These are phyloP conservation scores for Lasioglossum malachurum DNA, from an alignment of 2,888 invertebrate species.

Conservation along the genomic window DNA sequence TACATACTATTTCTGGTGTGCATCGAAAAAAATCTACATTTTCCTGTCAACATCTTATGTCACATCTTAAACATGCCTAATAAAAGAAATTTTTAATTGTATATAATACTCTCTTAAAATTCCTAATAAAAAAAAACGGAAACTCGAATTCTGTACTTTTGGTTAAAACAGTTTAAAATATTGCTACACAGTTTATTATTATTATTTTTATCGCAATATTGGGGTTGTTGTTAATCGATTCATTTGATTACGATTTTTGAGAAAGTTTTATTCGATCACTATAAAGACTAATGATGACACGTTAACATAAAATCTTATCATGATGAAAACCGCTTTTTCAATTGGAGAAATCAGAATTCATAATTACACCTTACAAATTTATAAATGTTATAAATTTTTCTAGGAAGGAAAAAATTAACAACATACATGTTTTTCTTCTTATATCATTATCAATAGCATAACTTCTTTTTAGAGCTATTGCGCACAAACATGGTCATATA, in stretches of 20 bases:
- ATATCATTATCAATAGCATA: slow-evolving; percentile 68
- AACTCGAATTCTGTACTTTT: slow-evolving; percentile 2
- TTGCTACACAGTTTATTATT: neutral
- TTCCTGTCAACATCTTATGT: slow-evolving; percentile 81
- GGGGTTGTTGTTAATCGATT: slow-evolving; percentile 26
- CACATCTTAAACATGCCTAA: slow-evolving; percentile 83
- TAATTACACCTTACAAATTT: slow-evolving; percentile 84
- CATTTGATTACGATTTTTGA: slow-evolving; percentile 70
- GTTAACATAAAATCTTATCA: slow-evolving; percentile 81
- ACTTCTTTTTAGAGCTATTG: slow-evolving; percentile 74
- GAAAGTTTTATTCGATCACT: slow-evolving; percentile 81
- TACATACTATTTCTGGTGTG: slow-evolving; percentile 67
- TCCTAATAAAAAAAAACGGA: slow-evolving; percentile 36
- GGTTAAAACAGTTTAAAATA: neutral
- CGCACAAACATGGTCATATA: slow-evolving; percentile 68
- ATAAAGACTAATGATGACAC: slow-evolving; percentile 83
- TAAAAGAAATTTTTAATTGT: slow-evolving; percentile 81
- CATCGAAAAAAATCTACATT: slow-evolving; percentile 73
- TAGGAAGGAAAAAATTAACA: slow-evolving; percentile 80
- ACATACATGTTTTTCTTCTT: slow-evolving; percentile 75
- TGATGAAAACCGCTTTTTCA: slow-evolving; percentile 73
- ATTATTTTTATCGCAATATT: neutral
- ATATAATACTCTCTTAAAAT: slow-evolving; percentile 69
- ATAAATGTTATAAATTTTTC: slow-evolving; percentile 83
- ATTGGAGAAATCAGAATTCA: slow-evolving; percentile 78